Evolutionary conservation across 2,113 vertebrate genomes (phyloP), one percentile per base, ranked within the genome.

Genomic region (Lontra canadensis): DNA sequence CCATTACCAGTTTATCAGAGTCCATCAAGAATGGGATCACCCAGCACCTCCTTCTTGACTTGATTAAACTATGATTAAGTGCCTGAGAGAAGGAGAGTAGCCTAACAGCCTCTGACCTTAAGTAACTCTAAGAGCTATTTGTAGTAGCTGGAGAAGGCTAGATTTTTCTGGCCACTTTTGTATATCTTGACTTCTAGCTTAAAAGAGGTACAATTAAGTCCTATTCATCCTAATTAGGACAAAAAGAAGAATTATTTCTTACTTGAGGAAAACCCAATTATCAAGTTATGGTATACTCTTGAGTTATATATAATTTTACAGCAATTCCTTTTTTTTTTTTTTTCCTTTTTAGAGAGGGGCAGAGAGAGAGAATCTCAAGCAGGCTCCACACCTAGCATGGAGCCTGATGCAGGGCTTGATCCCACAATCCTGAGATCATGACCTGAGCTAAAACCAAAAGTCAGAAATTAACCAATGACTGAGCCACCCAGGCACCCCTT

Each of bases 11-110:
- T 76, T 98, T 97, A 98, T 96, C 96, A 94, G 61, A 81, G 83
- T 44, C 94, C 76, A 95, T 98, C 96, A 90, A 97, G 85, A 96
- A 98, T 91, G 97, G 89, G 92, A 97, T 95, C 93, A 85, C 26
- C 80, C 80, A 96, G 44, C 79, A 85, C 89, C 59, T 91, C 92
- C 81, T 95, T 94, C 91, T 95, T 97, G 84, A 96, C 96, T 97
- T 98, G 95, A 98, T 97, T 95, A 98, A 98, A 94, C 93, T 96
- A 88, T 89, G 88, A 98, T 81, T 90, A 84, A 94, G 65, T 95
- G 52, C 71, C 92, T 85, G 31, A 92, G 90, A 98, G 93, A 95
- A 90, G 78, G 78, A 80, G 10, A 84, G 86, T 92, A 65, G 42
- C 76, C 93, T 93, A 85, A 86, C 52, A 93, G 89, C 73, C 36